Percentiles rank a stretch among this genome's conserved stretches.
Conservation (phyloP, 1,140 invertebrate species). For the Heliconius congener region DNA sequence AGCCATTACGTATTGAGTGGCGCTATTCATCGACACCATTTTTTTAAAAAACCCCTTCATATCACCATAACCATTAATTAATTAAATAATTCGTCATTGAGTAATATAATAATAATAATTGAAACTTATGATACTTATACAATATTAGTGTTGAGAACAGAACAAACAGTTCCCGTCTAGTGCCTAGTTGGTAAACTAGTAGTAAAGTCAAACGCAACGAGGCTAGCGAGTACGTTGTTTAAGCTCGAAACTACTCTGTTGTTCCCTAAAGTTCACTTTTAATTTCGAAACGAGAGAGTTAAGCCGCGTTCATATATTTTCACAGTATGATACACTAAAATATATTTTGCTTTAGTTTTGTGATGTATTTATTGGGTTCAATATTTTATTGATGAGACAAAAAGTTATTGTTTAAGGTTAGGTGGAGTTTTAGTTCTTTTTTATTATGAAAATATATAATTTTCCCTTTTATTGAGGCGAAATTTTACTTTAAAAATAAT, state of each 20-base stretch:
- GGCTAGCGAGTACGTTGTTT: constrained; percentile 40
- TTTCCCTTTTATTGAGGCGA: too few species aligned
- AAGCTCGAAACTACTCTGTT: constrained; percentile 38
- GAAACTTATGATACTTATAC: constrained; percentile 1
- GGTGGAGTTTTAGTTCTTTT: too few species aligned
- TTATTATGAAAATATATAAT: too few species aligned
- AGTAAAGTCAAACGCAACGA: constrained; percentile 35
- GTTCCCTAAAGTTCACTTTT: constrained; percentile 43
- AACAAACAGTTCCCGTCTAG: constrained; percentile 24
- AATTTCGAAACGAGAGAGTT: constrained; percentile 39
- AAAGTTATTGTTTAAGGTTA: too few species aligned
- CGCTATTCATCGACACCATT: too few species aligned
- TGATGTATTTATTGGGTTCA: not conserved
- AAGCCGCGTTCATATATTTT: constrained; percentile 21
- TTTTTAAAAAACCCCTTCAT: not conserved
- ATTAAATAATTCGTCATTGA: not conserved
- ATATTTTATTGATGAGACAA: not conserved
- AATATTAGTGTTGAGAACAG: constrained; percentile 9
- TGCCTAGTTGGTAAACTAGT: constrained; percentile 25
- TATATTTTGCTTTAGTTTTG: not conserved
- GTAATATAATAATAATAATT: not conserved
- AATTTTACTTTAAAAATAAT: not conserved
- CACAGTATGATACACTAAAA: not conserved
- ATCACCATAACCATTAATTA: not conserved
- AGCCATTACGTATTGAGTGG: too few species aligned